Percentiles rank a stretch among this genome's conserved stretches.
Conservation (phyloP, 2,113 vertebrate species). For the Columba janthina region DNA sequence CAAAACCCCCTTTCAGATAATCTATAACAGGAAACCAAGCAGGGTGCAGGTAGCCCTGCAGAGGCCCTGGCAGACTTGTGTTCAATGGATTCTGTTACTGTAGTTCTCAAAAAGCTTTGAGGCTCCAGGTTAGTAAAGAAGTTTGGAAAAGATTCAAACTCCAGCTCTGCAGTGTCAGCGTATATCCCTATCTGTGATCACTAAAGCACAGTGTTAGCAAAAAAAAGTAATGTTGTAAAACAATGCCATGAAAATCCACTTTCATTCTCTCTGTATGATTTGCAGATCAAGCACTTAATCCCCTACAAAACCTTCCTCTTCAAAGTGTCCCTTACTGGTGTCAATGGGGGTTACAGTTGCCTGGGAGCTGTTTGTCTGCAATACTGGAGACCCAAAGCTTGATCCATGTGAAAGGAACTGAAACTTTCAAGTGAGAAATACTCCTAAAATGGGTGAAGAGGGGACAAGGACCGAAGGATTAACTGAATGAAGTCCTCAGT, state of each 20-base stretch:
- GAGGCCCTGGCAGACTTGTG: background rate
- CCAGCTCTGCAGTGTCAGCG: constrained; percentile 46
- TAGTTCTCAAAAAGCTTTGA: constrained; percentile 55
- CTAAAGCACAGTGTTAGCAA: background rate
- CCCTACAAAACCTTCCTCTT: background rate
- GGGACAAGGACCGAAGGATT: background rate
- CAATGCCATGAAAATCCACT: background rate
- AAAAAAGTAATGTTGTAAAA: constrained; percentile 23
- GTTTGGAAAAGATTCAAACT: constrained; percentile 46
- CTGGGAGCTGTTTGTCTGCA: background rate
- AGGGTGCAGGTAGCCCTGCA: constrained; percentile 36
- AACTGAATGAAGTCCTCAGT: background rate
- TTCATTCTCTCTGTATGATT: background rate
- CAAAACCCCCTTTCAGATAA: background rate
- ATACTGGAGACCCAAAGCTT: background rate
- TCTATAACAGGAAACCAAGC: constrained; percentile 30
- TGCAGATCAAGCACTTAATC: background rate
- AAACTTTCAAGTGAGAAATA: background rate
- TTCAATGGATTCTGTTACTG: constrained; percentile 39
- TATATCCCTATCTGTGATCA: background rate
- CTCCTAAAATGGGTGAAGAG: background rate
- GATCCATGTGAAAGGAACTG: background rate
- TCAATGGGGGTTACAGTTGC: background rate
- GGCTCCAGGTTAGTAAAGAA: constrained; percentile 24
- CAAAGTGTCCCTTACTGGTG: background rate